Evolutionary conservation across 2,888 invertebrate species (phyloP).

Genomic region (Sarcophaga subvicina): DNA sequence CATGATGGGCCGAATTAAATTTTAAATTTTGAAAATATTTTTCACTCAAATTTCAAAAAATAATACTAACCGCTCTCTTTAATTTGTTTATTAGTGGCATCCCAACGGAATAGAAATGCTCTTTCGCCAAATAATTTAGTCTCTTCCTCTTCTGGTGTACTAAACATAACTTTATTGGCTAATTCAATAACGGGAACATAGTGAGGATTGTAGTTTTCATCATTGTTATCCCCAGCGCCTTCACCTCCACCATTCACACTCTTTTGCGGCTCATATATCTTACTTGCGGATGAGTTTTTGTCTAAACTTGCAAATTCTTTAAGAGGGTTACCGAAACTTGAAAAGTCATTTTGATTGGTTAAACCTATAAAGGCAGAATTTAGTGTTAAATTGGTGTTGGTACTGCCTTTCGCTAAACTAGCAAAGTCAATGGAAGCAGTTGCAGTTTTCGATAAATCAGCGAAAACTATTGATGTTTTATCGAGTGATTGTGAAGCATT

Average conservation of each 20-base stretch:
- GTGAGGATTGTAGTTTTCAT: slow-evolving; percentile 89
- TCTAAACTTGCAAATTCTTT: slow-evolving; percentile 25
- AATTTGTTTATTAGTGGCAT: slow-evolving; percentile 90
- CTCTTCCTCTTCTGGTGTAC: slow-evolving; percentile 96
- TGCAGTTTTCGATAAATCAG: slow-evolving; percentile 34
- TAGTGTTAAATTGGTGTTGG: slow-evolving; percentile 66
- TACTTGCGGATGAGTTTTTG: slow-evolving; percentile 33
- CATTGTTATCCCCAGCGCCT: slow-evolving; percentile 79
- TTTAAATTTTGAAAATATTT: not conserved
- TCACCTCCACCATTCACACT: slow-evolving; percentile 71
- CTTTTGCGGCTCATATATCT: slow-evolving; percentile 65
- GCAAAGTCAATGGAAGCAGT: slow-evolving; percentile 29
- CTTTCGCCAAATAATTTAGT: slow-evolving; percentile 88
- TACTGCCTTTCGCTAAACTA: slow-evolving; percentile 51
- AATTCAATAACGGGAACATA: slow-evolving; percentile 95
- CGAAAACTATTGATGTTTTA: slow-evolving; percentile 58
- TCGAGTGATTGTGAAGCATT: slow-evolving; percentile 38
- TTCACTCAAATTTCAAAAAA: not conserved
- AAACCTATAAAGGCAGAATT: slow-evolving; percentile 78
- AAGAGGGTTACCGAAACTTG: slow-evolving; percentile 75
- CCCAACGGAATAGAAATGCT: slow-evolving; percentile 91
- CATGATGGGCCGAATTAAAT: not conserved
- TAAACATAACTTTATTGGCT: slow-evolving; percentile 92
- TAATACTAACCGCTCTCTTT: slow-evolving; percentile 89
- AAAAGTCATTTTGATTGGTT: slow-evolving; percentile 79